Conservation (phyloP, 1,140 invertebrate species). For the Hyles euphorbiae region DNA sequence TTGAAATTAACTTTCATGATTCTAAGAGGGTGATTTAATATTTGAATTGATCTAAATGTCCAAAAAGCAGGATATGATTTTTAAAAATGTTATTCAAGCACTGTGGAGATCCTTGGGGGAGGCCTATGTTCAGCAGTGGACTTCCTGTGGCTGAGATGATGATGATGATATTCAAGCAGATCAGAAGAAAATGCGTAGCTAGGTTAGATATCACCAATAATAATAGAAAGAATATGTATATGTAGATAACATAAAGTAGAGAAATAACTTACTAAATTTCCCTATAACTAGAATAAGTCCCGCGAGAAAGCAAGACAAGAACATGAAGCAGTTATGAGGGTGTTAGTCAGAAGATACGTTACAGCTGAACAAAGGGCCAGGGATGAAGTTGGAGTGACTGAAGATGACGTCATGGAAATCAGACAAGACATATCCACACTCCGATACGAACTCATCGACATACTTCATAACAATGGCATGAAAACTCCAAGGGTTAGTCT, state of each 20-base stretch:
- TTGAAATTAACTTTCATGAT: background rate
- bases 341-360: conserved; percentile 88
- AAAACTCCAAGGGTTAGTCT: conserved; percentile 82
- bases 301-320: conserved; percentile 80
- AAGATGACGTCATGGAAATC: conserved; percentile 97
- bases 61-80: too few species aligned
- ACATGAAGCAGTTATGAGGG: conserved; percentile 86
- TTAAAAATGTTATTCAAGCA: too few species aligned
- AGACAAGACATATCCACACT: conserved; percentile 94
- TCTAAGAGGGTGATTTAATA: background rate
- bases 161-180: too few species aligned
- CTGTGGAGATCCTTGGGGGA: too few species aligned
- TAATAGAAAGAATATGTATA: too few species aligned
- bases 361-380: conserved; percentile 88
- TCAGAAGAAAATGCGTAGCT: too few species aligned
- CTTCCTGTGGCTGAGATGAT: too few species aligned
- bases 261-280: too few species aligned
- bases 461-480: conserved; percentile 89
- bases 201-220: too few species aligned
- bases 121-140: too few species aligned
- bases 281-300: conserved; percentile 79
- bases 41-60: too few species aligned
- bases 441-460: conserved; percentile 91
- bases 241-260: too few species aligned
- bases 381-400: conserved; percentile 91